A percentile compares a stretch with the other conserved stretches of the same genome.
These are phyloP conservation scores for Rhamphomyia laevipes DNA, from an alignment of 2,888 invertebrate species.

Conservation along the genomic window DNA sequence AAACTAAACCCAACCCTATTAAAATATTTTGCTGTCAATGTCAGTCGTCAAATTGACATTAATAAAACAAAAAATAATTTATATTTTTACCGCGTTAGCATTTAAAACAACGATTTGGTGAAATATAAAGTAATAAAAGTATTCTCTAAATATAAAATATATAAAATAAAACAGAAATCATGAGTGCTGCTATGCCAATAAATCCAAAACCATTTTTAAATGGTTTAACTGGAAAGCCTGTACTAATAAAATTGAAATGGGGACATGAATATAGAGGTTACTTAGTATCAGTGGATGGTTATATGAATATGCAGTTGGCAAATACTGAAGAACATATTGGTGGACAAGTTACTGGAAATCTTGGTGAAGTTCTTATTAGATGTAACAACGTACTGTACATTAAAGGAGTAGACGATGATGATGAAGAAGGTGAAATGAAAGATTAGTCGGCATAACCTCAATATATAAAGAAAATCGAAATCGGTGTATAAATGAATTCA, in stretches of 20 bases:
- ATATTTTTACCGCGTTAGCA: too few relatives aligned
- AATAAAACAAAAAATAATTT: too few relatives aligned
- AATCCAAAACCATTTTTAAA: constrained; percentile 99
- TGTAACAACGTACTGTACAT: constrained; percentile 97
- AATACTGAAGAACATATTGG: constrained; percentile 97
- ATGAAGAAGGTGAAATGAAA: constrained; percentile 92
- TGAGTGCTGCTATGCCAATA: constrained; percentile 73
- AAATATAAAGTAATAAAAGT: too few relatives aligned
- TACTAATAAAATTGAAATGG: constrained; percentile 97
- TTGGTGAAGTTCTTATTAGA: constrained; percentile 94
- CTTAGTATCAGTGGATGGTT: constrained; percentile 94
- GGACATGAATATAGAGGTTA: constrained; percentile 99
- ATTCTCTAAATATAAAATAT: too few relatives aligned
- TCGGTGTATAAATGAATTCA: too few relatives aligned
- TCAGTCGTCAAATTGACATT: too few relatives aligned
- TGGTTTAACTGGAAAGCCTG: constrained; percentile 93
- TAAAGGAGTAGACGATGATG: constrained; percentile 89
- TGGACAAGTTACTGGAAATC: constrained; percentile 75
- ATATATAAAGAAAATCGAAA: too few relatives aligned
- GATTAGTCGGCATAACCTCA: constrained; percentile 18
- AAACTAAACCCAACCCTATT: too few relatives aligned
- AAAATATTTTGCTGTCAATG: too few relatives aligned
- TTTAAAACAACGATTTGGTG: too few relatives aligned
- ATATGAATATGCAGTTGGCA: constrained; percentile 97
- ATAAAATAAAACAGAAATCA: not conserved